Percentiles rank a stretch among this genome's conserved stretches.
These are phyloP conservation scores for Archegozetes longisetosus DNA, from an alignment of 1,140 invertebrate genomes.

Conservation along the genomic window DNA sequence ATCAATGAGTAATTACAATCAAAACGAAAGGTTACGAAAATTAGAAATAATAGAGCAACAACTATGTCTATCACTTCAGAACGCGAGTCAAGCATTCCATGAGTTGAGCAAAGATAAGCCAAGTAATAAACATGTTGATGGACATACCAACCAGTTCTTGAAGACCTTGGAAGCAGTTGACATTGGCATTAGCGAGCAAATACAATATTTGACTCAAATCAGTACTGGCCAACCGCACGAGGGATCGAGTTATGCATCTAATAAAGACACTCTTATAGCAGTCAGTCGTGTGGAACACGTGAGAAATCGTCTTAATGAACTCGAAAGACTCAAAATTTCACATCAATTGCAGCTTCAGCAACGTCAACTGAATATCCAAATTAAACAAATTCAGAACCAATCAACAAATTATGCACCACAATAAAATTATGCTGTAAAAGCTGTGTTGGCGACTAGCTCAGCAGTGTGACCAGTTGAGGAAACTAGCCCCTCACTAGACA, in stretches of 20 bases:
- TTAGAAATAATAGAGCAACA: conserved; percentile 16
- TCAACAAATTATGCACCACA: no score
- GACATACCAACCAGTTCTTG: conserved; percentile 70
- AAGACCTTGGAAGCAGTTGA: conserved; percentile 77
- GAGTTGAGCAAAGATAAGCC: conserved; percentile 89
- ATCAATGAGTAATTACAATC: no score
- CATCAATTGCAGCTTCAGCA: conserved; percentile 11
- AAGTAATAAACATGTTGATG: conserved; percentile 77
- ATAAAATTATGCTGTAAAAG: no score
- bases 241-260: conserved; percentile 82
- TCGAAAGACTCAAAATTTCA: conserved; percentile 51
- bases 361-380: no score
- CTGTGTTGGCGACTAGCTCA: no score
- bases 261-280: conserved; percentile 88
- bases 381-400: no score
- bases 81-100: conserved; percentile 60
- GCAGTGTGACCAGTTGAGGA: no score
- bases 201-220: conserved; percentile 87
- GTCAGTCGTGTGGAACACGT: conserved; percentile 85
- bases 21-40: conserved; percentile 8
- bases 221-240: conserved; percentile 92
- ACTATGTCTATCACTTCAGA: conserved; percentile 1
- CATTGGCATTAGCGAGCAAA: conserved; percentile 75
- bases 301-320: conserved; percentile 56
- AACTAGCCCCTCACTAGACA: no score